Base-by-base conservation (phyloP, 35 echinoderm and acorn worm species). In the Lytechinus variegatus region DNA sequence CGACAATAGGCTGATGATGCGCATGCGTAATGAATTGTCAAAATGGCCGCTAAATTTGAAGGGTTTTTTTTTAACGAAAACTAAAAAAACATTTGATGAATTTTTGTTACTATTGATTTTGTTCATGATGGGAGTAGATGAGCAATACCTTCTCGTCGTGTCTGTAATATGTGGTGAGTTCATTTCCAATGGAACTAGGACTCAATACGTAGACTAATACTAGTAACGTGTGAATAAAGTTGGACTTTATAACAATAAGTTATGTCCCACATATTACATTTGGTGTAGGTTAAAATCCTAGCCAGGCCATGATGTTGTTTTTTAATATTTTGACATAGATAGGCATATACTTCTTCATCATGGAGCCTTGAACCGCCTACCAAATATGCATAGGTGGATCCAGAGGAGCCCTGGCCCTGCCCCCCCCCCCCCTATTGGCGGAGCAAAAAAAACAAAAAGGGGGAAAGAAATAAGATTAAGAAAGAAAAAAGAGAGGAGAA, bases 61-160 rank as follows among this genome's bases (percentile, higher is more conserved):
- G 92, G 14, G 8, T 21, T 93, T 93, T 53, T 93, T 93, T 93
- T n/a, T n/a, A n/a, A 93, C 92, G 57, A 90, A 90, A 90, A 14
- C 52, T 54, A 5, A 90, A 44, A 44, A 44, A 44, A 44, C 2
- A 11, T 90, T 90, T 29, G n/a, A 33, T 52, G 52, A 44, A 90
- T 90, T 29, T 29, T 53, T 61, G 52, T 52, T 21, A 33, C 33
- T 90, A 53, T 87, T 89, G 24, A 86, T 89, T n/a, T 10, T 11
- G 52, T 9, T 53, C 55, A 97, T 28, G 28, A 98, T 98, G 97
- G 57, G 19, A 51, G 54, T 91, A 24, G 96, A 61, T 54, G 96
- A 98, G 28, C 96, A 96, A 89, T 98, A 95, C 86, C 91, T 98
- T 24, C 89, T 98, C n/a, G 97, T 98, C 7, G 96, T 98, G 10